A percentile compares a stretch with the other conserved stretches of the same genome.
Evolutionary conservation across 35 echinoderm and acorn worm genomes (phyloP).

Genomic region (Apostichopus japonicus): DNA sequence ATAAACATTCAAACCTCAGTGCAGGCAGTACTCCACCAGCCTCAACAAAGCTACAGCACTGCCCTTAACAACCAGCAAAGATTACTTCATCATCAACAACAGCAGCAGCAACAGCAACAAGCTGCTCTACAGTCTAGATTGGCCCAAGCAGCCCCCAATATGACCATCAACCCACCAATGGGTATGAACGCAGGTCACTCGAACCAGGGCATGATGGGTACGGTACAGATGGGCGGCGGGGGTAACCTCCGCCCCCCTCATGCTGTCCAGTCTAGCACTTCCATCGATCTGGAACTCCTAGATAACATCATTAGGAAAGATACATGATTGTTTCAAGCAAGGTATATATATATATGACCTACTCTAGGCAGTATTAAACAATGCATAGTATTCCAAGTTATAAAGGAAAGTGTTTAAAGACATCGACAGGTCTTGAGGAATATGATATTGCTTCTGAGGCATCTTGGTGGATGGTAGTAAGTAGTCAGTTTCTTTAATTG

Average conservation of each 20-base stretch:
- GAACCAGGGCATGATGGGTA: constrained; percentile 39
- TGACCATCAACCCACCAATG: constrained; percentile 23
- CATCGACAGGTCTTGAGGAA: too few species aligned
- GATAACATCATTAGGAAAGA: constrained; percentile 52
- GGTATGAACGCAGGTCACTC: neutral
- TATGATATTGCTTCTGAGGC: too few species aligned
- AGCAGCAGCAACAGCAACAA: constrained; percentile 30
- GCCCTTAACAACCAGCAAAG: constrained; percentile 19
- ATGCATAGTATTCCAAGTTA: neutral
- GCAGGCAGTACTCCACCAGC: constrained; percentile 49
- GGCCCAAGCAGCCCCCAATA: constrained; percentile 1
- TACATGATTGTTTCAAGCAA: neutral
- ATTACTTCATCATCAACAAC: constrained; percentile 19
- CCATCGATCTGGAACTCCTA: constrained; percentile 22
- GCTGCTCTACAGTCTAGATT: neutral
- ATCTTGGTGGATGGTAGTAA: too few species aligned
- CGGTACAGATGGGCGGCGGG: constrained; percentile 4
- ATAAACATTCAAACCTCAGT: constrained; percentile 51
- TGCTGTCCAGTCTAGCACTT: constrained; percentile 33
- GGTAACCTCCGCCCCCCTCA: neutral
- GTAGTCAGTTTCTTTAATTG: too few species aligned
- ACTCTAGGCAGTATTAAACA: constrained; percentile 13
- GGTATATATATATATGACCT: neutral
- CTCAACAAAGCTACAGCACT: neutral
- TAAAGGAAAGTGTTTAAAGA: too few species aligned